Evolutionary conservation across 2,113 vertebrate species (phyloP).

Genomic region (Lepus europaeus): DNA sequence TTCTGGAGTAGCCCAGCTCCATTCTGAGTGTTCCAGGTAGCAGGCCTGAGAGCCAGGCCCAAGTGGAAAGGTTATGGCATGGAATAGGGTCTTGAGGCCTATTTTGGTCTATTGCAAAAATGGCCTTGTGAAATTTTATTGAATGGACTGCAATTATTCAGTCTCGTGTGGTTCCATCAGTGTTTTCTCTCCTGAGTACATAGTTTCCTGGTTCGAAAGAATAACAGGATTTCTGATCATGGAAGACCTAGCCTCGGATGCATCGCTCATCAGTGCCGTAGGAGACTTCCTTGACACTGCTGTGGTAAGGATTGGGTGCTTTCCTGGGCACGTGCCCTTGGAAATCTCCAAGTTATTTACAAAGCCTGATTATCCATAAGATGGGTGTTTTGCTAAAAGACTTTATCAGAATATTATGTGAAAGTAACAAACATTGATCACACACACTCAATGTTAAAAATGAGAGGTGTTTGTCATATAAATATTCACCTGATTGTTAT

Average conservation of each 20-base stretch:
- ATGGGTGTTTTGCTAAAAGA: constrained; percentile 1
- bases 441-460: background rate
- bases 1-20: too few relatives aligned
- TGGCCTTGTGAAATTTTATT: background rate
- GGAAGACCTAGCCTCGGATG: constrained; percentile 44
- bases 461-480: background rate
- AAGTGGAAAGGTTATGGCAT: background rate
- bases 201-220: constrained; percentile 92
- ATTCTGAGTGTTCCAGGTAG: background rate
- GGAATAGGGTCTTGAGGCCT: background rate
- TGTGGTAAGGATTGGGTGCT: constrained; percentile 85
- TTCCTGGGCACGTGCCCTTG: background rate
- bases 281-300: constrained; percentile 90
- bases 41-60: background rate
- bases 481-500: background rate
- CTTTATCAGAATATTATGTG: background rate
- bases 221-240: constrained; percentile 79
- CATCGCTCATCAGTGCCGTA: constrained; percentile 73
- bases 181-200: constrained; percentile 81
- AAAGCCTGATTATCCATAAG: background rate
- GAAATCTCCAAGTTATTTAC: background rate
- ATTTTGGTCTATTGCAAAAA: background rate
- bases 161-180: background rate
- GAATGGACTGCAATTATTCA: background rate
- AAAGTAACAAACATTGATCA: constrained; percentile 11